Percentiles rank a stretch among this genome's conserved stretches.
These are phyloP conservation scores for Diaprepes abbreviatus DNA, from an alignment of 2,888 invertebrate species.

Conservation along the genomic window DNA sequence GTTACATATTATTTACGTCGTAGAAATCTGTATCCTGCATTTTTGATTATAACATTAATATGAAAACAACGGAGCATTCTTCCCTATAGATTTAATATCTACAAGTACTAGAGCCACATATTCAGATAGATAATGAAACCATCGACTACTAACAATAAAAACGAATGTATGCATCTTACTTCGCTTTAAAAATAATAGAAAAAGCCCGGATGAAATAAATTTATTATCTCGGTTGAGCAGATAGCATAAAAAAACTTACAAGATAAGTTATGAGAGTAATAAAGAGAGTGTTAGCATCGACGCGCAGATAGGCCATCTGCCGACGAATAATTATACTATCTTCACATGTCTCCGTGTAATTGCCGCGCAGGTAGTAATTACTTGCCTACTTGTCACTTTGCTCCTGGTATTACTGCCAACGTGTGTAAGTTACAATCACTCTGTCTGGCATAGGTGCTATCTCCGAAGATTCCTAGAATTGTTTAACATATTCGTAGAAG, in stretches of 20 bases:
- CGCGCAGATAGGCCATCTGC: conserved; percentile 47
- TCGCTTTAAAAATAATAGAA: conserved; percentile 12
- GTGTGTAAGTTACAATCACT: conserved; percentile 30
- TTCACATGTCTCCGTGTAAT: conserved; percentile 45
- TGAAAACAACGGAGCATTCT: too few species aligned
- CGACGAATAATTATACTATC: conserved; percentile 51
- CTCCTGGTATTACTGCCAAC: conserved; percentile 38
- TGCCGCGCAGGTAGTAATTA: conserved; percentile 42
- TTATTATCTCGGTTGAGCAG: conserved; percentile 26
- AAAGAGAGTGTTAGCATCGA: conserved; percentile 40
- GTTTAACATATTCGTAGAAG: not conserved
- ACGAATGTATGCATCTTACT: not conserved
- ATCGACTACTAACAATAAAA: too few species aligned
- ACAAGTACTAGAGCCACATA: too few species aligned
- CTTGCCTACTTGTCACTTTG: conserved; percentile 38
- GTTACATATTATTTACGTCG: too few species aligned
- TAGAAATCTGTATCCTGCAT: too few species aligned
- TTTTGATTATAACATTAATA: too few species aligned
- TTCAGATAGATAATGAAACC: too few species aligned
- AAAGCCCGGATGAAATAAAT: conserved; percentile 8
- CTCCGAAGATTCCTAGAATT: conserved; percentile 29
- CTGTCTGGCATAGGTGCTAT: conserved; percentile 1
- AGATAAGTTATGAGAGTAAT: conserved; percentile 36
- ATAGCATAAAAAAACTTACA: conserved; percentile 20
- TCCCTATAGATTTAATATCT: too few species aligned